Percentiles rank a stretch among this genome's conserved stretches.
Conservation (phyloP, 2,888 invertebrate species). For the Amiota communis region DNA sequence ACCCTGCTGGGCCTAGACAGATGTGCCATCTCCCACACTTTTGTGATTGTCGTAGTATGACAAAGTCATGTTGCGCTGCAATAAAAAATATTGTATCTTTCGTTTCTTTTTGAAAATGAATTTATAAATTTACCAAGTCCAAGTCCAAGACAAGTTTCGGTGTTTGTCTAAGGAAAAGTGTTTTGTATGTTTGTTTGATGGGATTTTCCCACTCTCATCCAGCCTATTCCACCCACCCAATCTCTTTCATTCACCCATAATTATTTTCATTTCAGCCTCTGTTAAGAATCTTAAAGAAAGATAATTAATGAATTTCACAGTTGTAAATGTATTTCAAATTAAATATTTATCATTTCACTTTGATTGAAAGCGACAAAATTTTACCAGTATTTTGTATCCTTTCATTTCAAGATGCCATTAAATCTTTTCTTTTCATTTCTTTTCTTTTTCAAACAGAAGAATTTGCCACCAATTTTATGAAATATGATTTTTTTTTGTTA, state of each 20-base stretch:
- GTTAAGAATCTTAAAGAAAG: too few relatives aligned
- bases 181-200: not conserved
- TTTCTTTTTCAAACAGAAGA: not conserved
- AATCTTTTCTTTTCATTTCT: not conserved
- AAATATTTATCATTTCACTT: conserved; percentile 1
- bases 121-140: not conserved
- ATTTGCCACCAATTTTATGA: not conserved
- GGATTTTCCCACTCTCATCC: too few relatives aligned
- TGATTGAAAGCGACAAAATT: conserved; percentile 28
- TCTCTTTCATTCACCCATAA: too few relatives aligned
- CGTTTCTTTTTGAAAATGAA: not conserved
- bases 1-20: not conserved
- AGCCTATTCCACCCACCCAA: too few relatives aligned
- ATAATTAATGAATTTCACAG: conserved; percentile 2
- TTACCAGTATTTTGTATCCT: not conserved
- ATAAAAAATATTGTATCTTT: not conserved
- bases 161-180: not conserved
- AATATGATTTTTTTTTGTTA: conserved; percentile 8
- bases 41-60: not conserved
- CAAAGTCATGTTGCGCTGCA: conserved; percentile 20
- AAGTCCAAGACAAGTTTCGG: not conserved
- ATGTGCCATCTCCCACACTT: not conserved
- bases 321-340: not conserved
- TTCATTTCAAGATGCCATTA: conserved; percentile 6
- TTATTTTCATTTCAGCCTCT: too few relatives aligned